Evolutionary conservation across 2,113 vertebrate species (phyloP), one percentile per base, ranked within the genome.

Genomic region (Ariopsis seemanni): DNA sequence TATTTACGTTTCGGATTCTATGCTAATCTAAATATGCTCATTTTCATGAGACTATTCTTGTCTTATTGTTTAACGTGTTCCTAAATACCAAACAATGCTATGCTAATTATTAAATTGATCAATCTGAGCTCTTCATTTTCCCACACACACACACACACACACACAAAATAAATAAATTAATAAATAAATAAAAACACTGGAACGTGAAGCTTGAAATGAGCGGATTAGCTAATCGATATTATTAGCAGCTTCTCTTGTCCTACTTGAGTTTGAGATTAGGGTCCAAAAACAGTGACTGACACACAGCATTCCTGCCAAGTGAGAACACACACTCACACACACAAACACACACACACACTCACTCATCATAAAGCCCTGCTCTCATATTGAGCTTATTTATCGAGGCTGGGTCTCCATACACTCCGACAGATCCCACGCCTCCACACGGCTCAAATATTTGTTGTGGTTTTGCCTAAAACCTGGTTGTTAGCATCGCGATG

Each of bases 381-480:
- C 91, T 93, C 86, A 93, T 90, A 91, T 90, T 89, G 87, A 93
- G 91, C 93, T 69, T 91, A 87, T 91, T 93, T 90, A 86, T 91
- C 90, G 93, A 93, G 90, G 90, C 87, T 91, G 8, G 9, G 1
- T 82, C 57, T 82, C 30, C 57, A 62, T 11, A 42, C 58, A 9
- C 55, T 79, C 53, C 53, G 58, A 8, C 15, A 10, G 78, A 80
- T 80, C 93, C 93, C 93, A 93, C 82, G 90, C 91, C 62, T 63
- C 67, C 90, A 74, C 89, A 62, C 90, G 81, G 75, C 53, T 91
- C 89, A 91, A 93, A 93, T 93, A 90, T 89, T 88, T 93, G 88
- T 89, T 88, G 89, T 82, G 22, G 79, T 63, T 52, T 85, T 53
- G 85, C 80, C 85, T 89, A 88, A 90, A 79, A 92, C 91, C 88